Conservation (phyloP, 2,888 invertebrate genomes). For the Eilema sororculum region DNA sequence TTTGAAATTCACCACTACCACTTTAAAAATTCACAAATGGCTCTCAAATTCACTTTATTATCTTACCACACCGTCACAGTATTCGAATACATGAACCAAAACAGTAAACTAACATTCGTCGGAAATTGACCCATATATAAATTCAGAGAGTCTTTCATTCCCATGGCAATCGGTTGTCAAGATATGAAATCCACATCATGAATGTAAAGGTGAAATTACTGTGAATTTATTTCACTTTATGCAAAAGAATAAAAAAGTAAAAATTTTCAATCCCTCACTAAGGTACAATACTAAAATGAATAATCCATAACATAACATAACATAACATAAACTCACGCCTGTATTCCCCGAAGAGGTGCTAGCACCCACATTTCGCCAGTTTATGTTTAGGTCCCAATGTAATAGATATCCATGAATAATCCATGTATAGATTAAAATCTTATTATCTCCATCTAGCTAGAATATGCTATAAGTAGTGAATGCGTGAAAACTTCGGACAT, state of each 20-base stretch:
- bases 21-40: not conserved
- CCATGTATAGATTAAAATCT: not conserved
- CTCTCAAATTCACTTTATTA: not conserved
- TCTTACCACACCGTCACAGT: not conserved
- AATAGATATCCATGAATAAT: no score
- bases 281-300: no score
- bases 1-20: not conserved
- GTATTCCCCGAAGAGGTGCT: no score
- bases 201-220: conserved; percentile 1
- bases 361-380: no score
- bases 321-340: no score
- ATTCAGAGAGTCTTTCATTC: conserved; percentile 17
- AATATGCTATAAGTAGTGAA: no score
- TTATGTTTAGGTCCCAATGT: no score
- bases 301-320: no score
- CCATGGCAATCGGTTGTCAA: conserved; percentile 17
- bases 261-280: not conserved
- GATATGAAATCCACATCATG: conserved; percentile 12
- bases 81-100: conserved; percentile 30
- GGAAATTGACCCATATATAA: conserved; percentile 16
- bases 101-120: conserved; percentile 8
- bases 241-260: not conserved
- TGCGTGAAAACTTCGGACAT: not conserved
- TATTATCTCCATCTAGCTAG: not conserved
- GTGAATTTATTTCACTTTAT: not conserved